Conservation (phyloP, 2,113 vertebrate species). For the Megaleporinus macrocephalus region DNA sequence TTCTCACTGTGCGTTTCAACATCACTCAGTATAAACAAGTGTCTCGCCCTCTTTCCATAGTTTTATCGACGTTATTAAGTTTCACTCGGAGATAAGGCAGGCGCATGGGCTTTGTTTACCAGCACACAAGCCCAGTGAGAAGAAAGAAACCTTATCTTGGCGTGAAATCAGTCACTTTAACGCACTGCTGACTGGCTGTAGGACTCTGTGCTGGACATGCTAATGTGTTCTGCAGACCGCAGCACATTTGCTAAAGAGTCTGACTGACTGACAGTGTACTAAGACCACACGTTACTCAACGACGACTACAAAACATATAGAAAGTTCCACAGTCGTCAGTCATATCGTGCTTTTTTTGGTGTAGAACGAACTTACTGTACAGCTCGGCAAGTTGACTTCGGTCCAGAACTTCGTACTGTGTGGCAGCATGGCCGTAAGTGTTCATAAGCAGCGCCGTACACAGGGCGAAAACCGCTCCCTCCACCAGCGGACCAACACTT, state of each 20-base stretch:
- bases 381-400: conserved; percentile 65
- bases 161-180: neutral
- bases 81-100: neutral
- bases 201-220: neutral
- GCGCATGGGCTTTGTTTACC: neutral
- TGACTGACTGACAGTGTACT: neutral
- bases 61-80: neutral
- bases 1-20: neutral
- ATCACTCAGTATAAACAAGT: neutral
- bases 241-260: neutral
- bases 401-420: conserved; percentile 61
- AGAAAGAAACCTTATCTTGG: neutral
- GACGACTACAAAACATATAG: neutral
- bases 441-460: conserved; percentile 58
- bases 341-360: conserved; percentile 8
- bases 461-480: conserved; percentile 50
- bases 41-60: neutral
- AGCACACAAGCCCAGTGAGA: neutral
- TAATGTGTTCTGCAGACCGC: conserved; percentile 30
- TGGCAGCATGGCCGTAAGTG: conserved; percentile 55
- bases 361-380: conserved; percentile 75
- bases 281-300: neutral
- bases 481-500: conserved; percentile 40
- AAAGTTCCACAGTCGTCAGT: neutral
- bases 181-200: neutral